Evolutionary conservation across 2,888 invertebrate species (phyloP), one percentile per base, ranked within the genome.

Genomic region (Epinotia brunnichana): DNA sequence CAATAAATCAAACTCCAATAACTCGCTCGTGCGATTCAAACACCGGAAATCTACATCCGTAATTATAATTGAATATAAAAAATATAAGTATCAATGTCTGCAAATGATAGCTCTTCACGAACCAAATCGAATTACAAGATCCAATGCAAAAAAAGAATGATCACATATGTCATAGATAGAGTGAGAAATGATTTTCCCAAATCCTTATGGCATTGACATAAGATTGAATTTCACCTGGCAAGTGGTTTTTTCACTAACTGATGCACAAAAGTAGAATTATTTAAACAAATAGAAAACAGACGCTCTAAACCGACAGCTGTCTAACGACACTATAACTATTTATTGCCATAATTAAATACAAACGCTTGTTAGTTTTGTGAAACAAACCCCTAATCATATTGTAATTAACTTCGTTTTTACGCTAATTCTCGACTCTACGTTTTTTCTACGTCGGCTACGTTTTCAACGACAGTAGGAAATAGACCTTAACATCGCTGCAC

Each of bases 401-500:
- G 85, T 89, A 92, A 93, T 92, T 92, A 92, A 89, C 87, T 83
- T 82, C 81, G 86, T 91, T 92, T 92, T 92, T 92, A 92, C 92
- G 92, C 93, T 90, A 92, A 92, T 92, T 89, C 87, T 79, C 77
- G 73, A 11, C 54, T 68, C 35, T 15, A 19, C 35, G 44, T 56
- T 62, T 68, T 68, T 62, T 54, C 35, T 11, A 51, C 57, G 7
- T 19, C 21, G 5, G 9, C 56, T 44, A 35, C 17, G 10, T 13
- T 24, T n/a, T 9, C 0, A 39, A 13, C 21, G 19, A 2, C 59
- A 51, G 39, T 2, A 7, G 2, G 29, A 57, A 69, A 69, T 9
- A n/a, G n/a, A 29, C 73, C 53, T 51, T 73, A 5, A 70, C 44
- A 21, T 24, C n/a, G 2, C 21, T 9, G 9, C n/a, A 13, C 21